Evolutionary conservation across 92 coral and sea anemone genomes (phyloP).

Genomic region (Umimayanthus kanabou): DNA sequence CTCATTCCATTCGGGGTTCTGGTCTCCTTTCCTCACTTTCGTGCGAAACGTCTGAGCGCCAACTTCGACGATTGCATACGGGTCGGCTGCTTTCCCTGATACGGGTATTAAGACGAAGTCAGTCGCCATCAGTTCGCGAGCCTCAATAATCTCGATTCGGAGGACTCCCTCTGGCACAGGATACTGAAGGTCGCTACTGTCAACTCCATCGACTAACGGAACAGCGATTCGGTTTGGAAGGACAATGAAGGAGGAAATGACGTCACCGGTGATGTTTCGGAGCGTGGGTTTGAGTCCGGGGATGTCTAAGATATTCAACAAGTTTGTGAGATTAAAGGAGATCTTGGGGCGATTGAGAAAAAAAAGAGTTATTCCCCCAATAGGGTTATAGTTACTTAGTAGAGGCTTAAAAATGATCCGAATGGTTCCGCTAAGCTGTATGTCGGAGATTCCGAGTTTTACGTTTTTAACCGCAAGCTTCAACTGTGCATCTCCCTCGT

Average conservation of each 20-base stretch:
- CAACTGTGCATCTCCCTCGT: conserved; percentile 90
- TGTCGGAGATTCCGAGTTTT: conserved; percentile 82
- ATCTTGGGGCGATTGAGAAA: conserved; percentile 87
- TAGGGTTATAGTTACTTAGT: conserved; percentile 60
- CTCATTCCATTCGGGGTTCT: conserved; percentile 84
- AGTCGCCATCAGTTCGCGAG: conserved; percentile 74
- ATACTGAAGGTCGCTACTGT: conserved; percentile 77
- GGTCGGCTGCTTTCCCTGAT: conserved; percentile 75
- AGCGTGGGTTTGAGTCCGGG: conserved; percentile 90
- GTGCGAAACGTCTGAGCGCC: conserved; percentile 96
- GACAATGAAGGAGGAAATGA: conserved; percentile 77
- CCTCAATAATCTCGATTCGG: conserved; percentile 76
- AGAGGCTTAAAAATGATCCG: conserved; percentile 89
- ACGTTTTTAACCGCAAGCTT: conserved; percentile 70
- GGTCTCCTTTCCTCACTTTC: conserved; percentile 69
- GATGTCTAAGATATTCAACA: conserved; percentile 83
- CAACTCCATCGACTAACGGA: conserved; percentile 78
- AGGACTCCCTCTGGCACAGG: conserved; percentile 93
- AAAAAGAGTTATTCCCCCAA: conserved; percentile 84
- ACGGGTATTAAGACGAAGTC: conserved; percentile 62
- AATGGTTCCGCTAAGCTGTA: conserved; percentile 83
- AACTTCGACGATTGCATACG: conserved; percentile 77
- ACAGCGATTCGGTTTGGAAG: conserved; percentile 90
- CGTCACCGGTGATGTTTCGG: conserved; percentile 77
- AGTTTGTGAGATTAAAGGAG: conserved; percentile 82